Evolutionary conservation across 2,888 invertebrate species (phyloP).

Genomic region (Trissolcus brochymenae): DNA sequence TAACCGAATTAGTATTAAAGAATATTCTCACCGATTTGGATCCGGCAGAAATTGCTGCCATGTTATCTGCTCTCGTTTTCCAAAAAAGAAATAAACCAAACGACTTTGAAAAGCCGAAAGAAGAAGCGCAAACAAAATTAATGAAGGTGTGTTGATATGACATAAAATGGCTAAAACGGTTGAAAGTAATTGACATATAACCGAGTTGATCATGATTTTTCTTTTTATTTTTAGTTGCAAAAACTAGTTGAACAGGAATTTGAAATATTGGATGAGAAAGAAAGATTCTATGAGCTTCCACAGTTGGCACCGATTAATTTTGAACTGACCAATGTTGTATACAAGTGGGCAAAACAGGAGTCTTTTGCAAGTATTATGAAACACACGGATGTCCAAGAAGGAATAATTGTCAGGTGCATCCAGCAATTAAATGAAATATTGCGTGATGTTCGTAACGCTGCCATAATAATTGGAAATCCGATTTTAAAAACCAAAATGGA

Average conservation of each 20-base stretch:
- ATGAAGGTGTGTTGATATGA: conserved; percentile 75
- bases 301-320: conserved; percentile 87
- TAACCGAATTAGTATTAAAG: conserved; percentile 94
- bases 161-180: too few species aligned
- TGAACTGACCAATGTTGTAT: conserved; percentile 94
- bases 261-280: conserved; percentile 81
- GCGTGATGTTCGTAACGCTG: conserved; percentile 93
- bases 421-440: conserved; percentile 96
- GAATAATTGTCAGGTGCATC: conserved; percentile 97
- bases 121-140: conserved; percentile 77
- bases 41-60: conserved; percentile 94
- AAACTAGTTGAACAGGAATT: conserved; percentile 84
- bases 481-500: conserved; percentile 95
- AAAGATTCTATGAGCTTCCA: conserved; percentile 78
- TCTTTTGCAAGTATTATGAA: conserved; percentile 96
- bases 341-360: conserved; percentile 95
- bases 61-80: conserved; percentile 95
- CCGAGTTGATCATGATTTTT: background rate
- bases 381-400: conserved; percentile 96
- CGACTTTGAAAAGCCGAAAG: conserved; percentile 42
- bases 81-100: conserved; percentile 84
- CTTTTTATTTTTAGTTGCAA: conserved; percentile 79
- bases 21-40: conserved; percentile 91
- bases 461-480: conserved; percentile 94
- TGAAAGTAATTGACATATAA: background rate